Percentiles rank a stretch among this genome's conserved stretches.
Evolutionary conservation across 2,113 vertebrate genomes (phyloP).

Genomic region (Paralichthys olivaceus): DNA sequence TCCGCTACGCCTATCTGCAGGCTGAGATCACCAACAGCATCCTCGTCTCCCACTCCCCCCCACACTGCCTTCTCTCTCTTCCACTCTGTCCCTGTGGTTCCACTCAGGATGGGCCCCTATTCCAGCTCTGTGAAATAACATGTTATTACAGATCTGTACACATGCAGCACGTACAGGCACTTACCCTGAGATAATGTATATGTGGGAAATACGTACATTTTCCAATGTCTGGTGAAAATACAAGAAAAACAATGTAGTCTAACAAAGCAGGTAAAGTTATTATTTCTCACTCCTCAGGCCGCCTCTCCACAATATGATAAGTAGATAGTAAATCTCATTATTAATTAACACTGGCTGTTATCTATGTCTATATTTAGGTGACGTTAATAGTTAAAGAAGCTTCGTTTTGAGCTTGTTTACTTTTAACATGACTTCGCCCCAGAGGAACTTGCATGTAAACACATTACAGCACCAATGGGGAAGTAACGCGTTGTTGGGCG

Average conservation of each 20-base stretch:
- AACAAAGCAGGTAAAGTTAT: constrained; percentile 1
- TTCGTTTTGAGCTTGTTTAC: constrained; percentile 62
- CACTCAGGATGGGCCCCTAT: constrained; percentile 24
- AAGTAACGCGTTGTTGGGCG: constrained; percentile 59
- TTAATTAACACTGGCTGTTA: constrained; percentile 34
- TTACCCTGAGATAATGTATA: not conserved
- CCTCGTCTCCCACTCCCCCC: constrained; percentile 1
- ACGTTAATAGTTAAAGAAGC: constrained; percentile 40
- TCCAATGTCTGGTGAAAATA: not conserved
- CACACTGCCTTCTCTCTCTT: constrained; percentile 28
- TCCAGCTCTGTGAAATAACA: constrained; percentile 44
- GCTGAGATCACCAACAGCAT: constrained; percentile 70
- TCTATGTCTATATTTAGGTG: constrained; percentile 29
- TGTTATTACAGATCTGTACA: constrained; percentile 27
- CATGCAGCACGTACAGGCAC: not conserved
- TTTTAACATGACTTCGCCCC: constrained; percentile 49
- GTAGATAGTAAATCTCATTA: constrained; percentile 16
- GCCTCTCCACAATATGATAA: constrained; percentile 6
- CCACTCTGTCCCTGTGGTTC: constrained; percentile 28
- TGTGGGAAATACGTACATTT: constrained; percentile 2
- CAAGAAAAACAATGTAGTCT: constrained; percentile 9
- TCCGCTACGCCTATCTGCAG: constrained; percentile 72
- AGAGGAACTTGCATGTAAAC: constrained; percentile 61
- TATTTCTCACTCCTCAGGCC: constrained; percentile 6
- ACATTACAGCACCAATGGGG: constrained; percentile 58